These are phyloP conservation scores for Sylvicola cinctus DNA, from an alignment of 2,888 invertebrate species.

Conservation along the genomic window DNA sequence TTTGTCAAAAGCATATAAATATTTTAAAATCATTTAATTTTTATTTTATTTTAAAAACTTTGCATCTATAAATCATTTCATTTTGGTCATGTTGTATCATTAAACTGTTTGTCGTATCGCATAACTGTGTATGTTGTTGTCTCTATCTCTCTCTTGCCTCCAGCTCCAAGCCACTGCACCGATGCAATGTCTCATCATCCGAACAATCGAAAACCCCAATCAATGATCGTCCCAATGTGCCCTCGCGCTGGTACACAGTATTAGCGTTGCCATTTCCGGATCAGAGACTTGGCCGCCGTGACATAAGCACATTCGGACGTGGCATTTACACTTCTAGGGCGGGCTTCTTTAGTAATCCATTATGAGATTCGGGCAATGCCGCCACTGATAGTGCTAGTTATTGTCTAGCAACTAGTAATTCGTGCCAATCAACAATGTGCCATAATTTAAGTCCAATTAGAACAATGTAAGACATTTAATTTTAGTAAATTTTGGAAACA, in stretches of 20 bases:
- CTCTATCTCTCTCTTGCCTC: too few relatives aligned
- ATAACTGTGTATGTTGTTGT: too few relatives aligned
- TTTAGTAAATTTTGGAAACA: neutral
- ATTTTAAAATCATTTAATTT: too few relatives aligned
- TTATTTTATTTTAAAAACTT: too few relatives aligned
- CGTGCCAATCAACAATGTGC: constrained; percentile 8
- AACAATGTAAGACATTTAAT: constrained; percentile 11
- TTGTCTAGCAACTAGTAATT: too few relatives aligned
- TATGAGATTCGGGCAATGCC: constrained; percentile 11
- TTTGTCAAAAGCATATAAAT: too few relatives aligned
- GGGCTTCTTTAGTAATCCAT: constrained; percentile 66
- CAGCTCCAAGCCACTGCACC: too few relatives aligned
- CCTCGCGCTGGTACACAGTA: constrained; percentile 73
- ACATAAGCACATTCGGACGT: constrained; percentile 35
- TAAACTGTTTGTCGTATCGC: too few relatives aligned
- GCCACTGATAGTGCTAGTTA: too few relatives aligned
- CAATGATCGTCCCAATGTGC: constrained; percentile 30
- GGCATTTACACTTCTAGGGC: constrained; percentile 47
- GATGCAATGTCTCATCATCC: constrained; percentile 3
- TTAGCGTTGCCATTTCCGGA: constrained; percentile 83
- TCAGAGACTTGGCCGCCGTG: constrained; percentile 74
- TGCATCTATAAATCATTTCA: too few relatives aligned
- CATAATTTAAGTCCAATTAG: constrained; percentile 12
- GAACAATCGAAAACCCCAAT: constrained; percentile 4
- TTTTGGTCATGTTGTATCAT: too few relatives aligned